Evolutionary conservation across 2,797 vertebrate species (phyloP).

Genomic region (Botia kubotai): DNA sequence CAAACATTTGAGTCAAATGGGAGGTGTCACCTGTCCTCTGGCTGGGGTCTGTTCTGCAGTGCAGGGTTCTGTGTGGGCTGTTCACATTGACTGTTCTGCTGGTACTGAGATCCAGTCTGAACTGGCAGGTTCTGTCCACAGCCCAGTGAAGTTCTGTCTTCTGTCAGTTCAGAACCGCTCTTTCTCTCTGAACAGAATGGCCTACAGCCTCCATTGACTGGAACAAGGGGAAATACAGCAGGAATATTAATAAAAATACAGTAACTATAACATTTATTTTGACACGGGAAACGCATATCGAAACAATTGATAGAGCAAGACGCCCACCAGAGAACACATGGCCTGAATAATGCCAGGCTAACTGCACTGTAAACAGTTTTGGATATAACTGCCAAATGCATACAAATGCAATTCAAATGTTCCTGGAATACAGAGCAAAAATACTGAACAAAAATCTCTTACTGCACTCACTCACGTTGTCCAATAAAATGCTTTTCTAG

Average conservation of each 20-base stretch:
- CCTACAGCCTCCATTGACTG: slow-evolving; percentile 83
- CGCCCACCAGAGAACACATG: not conserved
- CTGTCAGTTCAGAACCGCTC: slow-evolving; percentile 78
- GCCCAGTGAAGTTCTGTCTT: slow-evolving; percentile 77
- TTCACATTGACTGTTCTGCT: slow-evolving; percentile 79
- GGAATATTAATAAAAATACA: not conserved
- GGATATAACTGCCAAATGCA: not conserved
- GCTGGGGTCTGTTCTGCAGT: slow-evolving; percentile 78
- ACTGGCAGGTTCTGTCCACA: slow-evolving; percentile 83
- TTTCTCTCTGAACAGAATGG: slow-evolving; percentile 86
- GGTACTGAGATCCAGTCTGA: slow-evolving; percentile 78
- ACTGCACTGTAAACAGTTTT: not conserved
- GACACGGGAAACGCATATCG: slow-evolving; percentile 23
- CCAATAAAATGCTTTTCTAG: not conserved
- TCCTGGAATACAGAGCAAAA: not conserved
- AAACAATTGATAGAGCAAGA: not conserved
- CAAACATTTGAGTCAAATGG: too few species aligned
- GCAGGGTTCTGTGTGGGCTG: slow-evolving; percentile 77
- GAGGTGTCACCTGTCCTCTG: slow-evolving; percentile 83
- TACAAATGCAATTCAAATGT: not conserved
- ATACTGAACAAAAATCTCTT: not conserved
- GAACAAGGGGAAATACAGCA: slow-evolving; percentile 31
- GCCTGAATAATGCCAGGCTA: not conserved
- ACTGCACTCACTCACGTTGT: not conserved
- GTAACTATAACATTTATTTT: not conserved